phyloP scores from a whole-genome alignment of 2,888 invertebrate genomes.

The Crocallis elinguaria region DNA sequence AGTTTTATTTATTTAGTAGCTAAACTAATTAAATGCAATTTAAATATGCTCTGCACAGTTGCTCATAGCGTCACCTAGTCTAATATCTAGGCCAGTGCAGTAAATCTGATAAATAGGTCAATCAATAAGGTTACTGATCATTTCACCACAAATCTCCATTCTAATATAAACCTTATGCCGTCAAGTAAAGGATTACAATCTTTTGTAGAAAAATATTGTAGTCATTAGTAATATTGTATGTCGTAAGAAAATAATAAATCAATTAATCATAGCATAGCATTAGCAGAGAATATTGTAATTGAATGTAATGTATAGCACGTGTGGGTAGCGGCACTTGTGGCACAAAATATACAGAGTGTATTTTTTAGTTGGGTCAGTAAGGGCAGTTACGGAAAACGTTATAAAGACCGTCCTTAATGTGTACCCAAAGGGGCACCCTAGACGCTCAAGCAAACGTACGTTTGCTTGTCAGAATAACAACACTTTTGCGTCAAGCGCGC shows the following conservation, averaged over 20 bases:
- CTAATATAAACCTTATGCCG: neutral
- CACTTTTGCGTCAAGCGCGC: too few species aligned
- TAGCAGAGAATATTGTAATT: constrained; percentile 41
- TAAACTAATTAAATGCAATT: too few species aligned
- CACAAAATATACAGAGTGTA: too few species aligned
- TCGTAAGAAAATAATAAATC: constrained; percentile 41
- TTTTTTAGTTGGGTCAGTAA: too few species aligned
- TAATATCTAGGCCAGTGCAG: constrained; percentile 10
- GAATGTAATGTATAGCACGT: constrained; percentile 45
- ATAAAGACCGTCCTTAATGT: too few species aligned
- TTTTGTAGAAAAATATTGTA: neutral
- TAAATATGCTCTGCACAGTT: too few species aligned
- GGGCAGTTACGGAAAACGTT: too few species aligned
- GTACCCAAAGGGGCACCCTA: too few species aligned
- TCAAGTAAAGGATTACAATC: neutral
- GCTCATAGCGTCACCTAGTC: neutral
- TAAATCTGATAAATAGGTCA: neutral
- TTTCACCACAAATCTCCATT: neutral
- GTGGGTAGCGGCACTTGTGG: constrained; percentile 42
- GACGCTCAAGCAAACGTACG: too few species aligned
- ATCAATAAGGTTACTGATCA: constrained; percentile 2
- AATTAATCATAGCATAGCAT: constrained; percentile 47
- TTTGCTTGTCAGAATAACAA: too few species aligned
- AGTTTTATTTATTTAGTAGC: too few species aligned
- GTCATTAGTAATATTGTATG: too few species aligned